A percentile compares a stretch with the other conserved stretches of the same genome.
These are phyloP conservation scores for Pitangus sulphuratus DNA, from an alignment of 2,797 vertebrate genomes.

Conservation along the genomic window DNA sequence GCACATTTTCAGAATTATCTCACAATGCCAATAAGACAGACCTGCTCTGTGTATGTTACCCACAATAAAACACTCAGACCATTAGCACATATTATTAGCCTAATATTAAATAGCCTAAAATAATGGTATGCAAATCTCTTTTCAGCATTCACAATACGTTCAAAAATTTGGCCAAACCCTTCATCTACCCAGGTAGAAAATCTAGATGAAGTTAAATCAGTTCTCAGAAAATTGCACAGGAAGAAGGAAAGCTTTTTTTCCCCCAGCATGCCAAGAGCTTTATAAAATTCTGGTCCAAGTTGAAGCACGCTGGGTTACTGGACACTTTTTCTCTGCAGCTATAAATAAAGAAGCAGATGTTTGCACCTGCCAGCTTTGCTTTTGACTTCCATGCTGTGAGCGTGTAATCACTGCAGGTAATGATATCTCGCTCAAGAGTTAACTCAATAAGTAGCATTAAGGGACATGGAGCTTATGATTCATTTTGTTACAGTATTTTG, in stretches of 20 bases:
- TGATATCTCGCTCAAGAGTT: not conserved
- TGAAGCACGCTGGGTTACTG: not conserved
- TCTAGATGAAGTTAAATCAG: not conserved
- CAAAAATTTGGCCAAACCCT: not conserved
- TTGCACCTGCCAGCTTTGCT: not conserved
- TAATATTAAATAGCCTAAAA: not conserved
- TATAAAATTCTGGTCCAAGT: not conserved
- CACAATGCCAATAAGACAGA: not conserved
- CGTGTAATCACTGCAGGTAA: not conserved
- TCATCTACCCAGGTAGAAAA: not conserved
- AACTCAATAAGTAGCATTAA: not conserved
- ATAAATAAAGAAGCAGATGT: not conserved
- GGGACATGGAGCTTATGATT: not conserved
- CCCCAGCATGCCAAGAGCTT: not conserved
- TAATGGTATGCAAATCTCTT: not conserved
- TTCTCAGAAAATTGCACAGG: not conserved
- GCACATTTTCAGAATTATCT: not conserved
- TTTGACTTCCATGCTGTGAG: not conserved
- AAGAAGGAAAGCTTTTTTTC: not conserved
- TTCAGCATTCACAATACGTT: not conserved
- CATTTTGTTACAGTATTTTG: constrained; percentile 5
- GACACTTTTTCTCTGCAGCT: not conserved
- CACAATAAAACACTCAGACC: not conserved
- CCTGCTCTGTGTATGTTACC: not conserved
- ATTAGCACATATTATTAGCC: not conserved